Conservation (phyloP, 2,888 invertebrate species). For the Campoletis raptor region DNA sequence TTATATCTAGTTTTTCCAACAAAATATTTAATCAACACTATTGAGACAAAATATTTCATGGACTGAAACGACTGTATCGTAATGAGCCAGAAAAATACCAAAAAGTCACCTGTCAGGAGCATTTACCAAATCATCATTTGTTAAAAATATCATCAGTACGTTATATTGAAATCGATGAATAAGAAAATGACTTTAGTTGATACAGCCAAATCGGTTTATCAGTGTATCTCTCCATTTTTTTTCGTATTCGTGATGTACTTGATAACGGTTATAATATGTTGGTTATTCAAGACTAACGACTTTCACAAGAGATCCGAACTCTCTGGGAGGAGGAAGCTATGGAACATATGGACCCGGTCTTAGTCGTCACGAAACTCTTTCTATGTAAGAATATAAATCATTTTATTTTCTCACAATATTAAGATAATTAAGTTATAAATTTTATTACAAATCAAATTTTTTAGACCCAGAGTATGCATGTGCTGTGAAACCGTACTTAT, state of each 20-base stretch:
- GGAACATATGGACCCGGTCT: neutral
- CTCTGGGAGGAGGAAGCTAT: conserved; percentile 47
- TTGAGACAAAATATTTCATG: too few relatives aligned
- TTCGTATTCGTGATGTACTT: neutral
- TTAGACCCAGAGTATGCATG: conserved; percentile 54
- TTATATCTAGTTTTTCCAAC: too few relatives aligned
- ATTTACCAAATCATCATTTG: too few relatives aligned
- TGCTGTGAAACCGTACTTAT: conserved; percentile 55
- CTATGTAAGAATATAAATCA: conserved; percentile 25
- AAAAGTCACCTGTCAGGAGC: too few relatives aligned
- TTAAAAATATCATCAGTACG: too few relatives aligned
- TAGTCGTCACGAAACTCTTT: neutral
- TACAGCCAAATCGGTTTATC: too few relatives aligned
- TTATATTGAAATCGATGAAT: too few relatives aligned
- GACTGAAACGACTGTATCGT: too few relatives aligned
- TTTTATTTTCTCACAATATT: neutral
- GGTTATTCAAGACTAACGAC: conserved; percentile 68
- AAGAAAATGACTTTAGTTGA: too few relatives aligned
- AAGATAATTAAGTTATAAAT: neutral
- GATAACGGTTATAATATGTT: neutral
- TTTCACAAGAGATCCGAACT: conserved; percentile 69
- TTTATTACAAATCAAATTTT: conserved; percentile 3
- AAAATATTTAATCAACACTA: too few relatives aligned
- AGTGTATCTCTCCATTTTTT: neutral
- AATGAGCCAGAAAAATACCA: too few relatives aligned